Evolutionary conservation across 2,113 vertebrate species (phyloP).

Genomic region (Oriolus oriolus): DNA sequence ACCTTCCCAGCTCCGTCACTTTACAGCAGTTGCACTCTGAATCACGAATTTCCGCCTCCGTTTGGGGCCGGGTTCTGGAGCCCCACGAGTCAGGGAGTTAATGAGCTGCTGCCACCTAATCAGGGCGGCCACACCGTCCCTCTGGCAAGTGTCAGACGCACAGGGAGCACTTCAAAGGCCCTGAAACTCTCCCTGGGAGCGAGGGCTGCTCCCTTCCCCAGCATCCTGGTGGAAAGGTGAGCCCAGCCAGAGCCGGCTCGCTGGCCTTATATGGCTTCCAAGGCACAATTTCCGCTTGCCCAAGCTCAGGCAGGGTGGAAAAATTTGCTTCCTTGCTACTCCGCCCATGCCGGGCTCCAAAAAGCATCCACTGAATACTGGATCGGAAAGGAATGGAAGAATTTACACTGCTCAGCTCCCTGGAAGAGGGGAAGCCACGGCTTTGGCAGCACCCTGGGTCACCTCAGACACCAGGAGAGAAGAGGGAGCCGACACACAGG

Average conservation of each 20-base stretch:
- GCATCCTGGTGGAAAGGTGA: not conserved
- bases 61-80: not conserved
- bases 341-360: not conserved
- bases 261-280: constrained; percentile 20
- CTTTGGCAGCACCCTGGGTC: not conserved
- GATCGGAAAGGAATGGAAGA: not conserved
- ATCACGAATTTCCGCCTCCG: not conserved
- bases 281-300: constrained; percentile 32
- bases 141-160: not conserved
- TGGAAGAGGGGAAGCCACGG: not conserved
- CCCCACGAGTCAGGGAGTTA: not conserved
- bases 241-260: not conserved
- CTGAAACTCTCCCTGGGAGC: not conserved
- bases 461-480: not conserved
- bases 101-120: not conserved
- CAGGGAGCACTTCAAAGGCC: constrained; percentile 27
- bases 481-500: accelerated
- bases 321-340: constrained; percentile 6
- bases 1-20: not conserved
- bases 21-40: not conserved
- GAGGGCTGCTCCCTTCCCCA: constrained; percentile 33
- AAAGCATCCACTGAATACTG: not conserved
- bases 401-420: not conserved
- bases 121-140: not conserved
- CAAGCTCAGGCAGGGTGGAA: constrained; percentile 48